phyloP scores from a whole-genome alignment of 2,113 vertebrate genomes.

The Grammatotria lemairii region DNA sequence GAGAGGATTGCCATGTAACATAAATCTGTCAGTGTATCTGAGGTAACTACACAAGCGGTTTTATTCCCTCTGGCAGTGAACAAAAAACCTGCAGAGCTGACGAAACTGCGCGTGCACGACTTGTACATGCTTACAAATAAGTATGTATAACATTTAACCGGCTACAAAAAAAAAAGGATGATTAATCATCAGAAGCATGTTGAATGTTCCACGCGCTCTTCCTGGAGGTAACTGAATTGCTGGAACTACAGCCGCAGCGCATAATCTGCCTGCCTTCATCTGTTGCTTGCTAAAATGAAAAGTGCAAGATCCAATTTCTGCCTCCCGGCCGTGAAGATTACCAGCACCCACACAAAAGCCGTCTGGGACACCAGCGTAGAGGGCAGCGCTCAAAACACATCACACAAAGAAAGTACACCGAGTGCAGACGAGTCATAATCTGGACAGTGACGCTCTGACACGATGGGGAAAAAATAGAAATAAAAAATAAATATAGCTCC shows the following conservation, averaged over 20 bases:
- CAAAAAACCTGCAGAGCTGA: neutral
- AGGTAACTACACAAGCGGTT: neutral
- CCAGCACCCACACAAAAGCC: neutral
- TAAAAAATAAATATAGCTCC: neutral
- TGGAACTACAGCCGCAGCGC: neutral
- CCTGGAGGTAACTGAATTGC: neutral
- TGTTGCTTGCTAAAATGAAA: conserved; percentile 15
- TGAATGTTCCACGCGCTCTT: neutral
- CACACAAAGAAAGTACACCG: neutral
- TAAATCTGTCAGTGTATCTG: neutral
- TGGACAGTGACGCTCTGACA: neutral
- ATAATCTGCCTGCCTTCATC: neutral
- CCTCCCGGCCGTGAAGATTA: conserved; percentile 15
- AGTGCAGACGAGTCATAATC: conserved; percentile 7
- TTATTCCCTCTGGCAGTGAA: neutral
- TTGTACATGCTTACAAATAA: neutral
- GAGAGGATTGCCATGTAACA: neutral
- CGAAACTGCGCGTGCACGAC: neutral
- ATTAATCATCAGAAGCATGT: neutral
- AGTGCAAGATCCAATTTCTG: conserved; percentile 6
- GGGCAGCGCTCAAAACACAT: neutral
- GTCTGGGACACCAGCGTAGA: conserved; percentile 5
- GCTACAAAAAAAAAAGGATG: neutral
- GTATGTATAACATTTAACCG: neutral
- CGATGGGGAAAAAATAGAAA: neutral